These are phyloP conservation scores for Idaea straminata DNA, from an alignment of 2,888 invertebrate species.

Conservation along the genomic window DNA sequence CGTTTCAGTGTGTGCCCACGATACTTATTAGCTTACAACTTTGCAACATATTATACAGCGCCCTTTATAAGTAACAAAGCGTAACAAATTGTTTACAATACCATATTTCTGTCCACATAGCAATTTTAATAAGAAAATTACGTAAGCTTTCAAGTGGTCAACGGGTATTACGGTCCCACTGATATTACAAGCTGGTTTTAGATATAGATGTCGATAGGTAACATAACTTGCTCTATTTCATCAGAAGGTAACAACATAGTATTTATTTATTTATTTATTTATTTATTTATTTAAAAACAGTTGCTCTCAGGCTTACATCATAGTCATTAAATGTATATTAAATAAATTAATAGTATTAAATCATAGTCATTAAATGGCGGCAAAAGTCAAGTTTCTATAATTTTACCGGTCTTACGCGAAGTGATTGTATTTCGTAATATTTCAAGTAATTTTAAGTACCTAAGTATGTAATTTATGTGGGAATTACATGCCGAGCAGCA, in stretches of 20 bases:
- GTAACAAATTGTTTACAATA: slow-evolving; percentile 61
- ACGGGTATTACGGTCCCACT: slow-evolving; percentile 52
- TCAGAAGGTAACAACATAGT: slow-evolving; percentile 28
- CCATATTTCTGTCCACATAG: slow-evolving; percentile 53
- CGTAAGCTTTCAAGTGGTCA: slow-evolving; percentile 56
- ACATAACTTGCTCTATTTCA: slow-evolving; percentile 56
- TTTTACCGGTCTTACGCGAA: slow-evolving; percentile 36
- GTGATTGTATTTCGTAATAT: slow-evolving; percentile 26
- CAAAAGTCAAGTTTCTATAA: slow-evolving; percentile 49
- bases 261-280: too few relatives aligned
- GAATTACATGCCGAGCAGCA: background rate
- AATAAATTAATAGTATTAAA: too few relatives aligned
- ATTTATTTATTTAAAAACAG: too few relatives aligned
- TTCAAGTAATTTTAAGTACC: background rate
- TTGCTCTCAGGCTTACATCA: too few relatives aligned
- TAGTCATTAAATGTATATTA: slow-evolving; percentile 42
- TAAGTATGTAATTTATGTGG: slow-evolving; percentile 6
- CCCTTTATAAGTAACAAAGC: slow-evolving; percentile 67
- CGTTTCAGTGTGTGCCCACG: slow-evolving; percentile 41
- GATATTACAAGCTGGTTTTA: slow-evolving; percentile 49
- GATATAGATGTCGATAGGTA: slow-evolving; percentile 45
- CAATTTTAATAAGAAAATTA: slow-evolving; percentile 58
- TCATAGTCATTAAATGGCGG: slow-evolving; percentile 42
- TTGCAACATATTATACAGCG: slow-evolving; percentile 28
- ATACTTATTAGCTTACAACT: slow-evolving; percentile 48